Percentiles rank a stretch among this genome's conserved stretches.
phyloP scores from a whole-genome alignment of 2,888 invertebrate species.

The Liodrosophila aerea region DNA sequence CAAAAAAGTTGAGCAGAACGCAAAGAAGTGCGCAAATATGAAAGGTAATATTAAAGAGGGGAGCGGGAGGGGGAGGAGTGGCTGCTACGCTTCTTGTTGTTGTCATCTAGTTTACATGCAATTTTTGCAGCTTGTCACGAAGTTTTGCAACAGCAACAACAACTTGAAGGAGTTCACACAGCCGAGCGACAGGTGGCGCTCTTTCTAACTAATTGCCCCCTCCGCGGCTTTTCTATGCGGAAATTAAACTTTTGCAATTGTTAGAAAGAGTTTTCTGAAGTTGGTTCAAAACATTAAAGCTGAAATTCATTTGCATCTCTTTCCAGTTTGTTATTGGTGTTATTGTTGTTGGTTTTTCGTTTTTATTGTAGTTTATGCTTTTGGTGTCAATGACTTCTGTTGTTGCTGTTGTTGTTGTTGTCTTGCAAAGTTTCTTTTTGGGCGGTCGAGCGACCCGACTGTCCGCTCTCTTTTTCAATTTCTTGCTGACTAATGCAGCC shows the following conservation, averaged over 20 bases:
- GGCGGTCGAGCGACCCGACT: conserved; percentile 30
- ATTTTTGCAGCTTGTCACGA: conserved; percentile 44
- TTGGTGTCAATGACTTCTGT: conserved; percentile 68
- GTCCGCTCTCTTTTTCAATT: conserved; percentile 46
- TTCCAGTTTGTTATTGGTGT: conserved; percentile 31
- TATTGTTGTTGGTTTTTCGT: conserved; percentile 15
- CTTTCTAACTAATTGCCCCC: conserved; percentile 25
- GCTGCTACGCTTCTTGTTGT: conserved; percentile 1
- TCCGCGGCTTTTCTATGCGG: conserved; percentile 17
- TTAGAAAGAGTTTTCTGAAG: conserved; percentile 19
- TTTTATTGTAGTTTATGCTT: conserved; percentile 18
- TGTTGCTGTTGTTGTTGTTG: conserved; percentile 46
- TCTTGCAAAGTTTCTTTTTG: conserved; percentile 71
- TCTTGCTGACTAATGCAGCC: conserved; percentile 63
- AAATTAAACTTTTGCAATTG: conserved; percentile 22
- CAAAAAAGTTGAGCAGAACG: too few relatives aligned
- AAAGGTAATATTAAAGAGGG: too few relatives aligned
- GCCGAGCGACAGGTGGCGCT: conserved; percentile 50
- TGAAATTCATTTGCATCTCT: conserved; percentile 53
- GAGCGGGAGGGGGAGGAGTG: too few relatives aligned
- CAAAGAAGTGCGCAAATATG: too few relatives aligned
- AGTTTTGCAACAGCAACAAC: not conserved
- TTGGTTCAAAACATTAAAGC: conserved; percentile 17
- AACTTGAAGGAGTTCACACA: not conserved
- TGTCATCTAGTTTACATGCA: conserved; percentile 40